Evolutionary conservation across 2,888 invertebrate genomes (phyloP), one percentile per base, ranked within the genome.

Genomic region (Griposia aprilina): DNA sequence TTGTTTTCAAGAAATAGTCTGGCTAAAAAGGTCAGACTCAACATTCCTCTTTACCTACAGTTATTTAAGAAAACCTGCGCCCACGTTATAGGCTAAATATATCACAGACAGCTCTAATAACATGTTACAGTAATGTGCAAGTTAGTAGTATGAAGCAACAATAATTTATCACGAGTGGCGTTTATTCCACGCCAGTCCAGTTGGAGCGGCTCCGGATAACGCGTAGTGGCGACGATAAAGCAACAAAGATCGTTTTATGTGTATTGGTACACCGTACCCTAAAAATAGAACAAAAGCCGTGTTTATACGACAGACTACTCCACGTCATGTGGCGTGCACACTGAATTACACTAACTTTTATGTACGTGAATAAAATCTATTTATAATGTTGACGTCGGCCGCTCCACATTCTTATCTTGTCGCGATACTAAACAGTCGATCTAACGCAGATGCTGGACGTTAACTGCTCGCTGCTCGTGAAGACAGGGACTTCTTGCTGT

Each of bases 401-500:
- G 95, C 91, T 94, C 95, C 89, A 96, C 94, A 96, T 96, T 95
- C 95, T 96, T 96, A 96, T 96, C 96, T 95, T 92, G 89, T 80
- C 83, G 87, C 87, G 91, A 90, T 91, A 93, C 91, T 88, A 90
- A 91, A 91, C 89, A 90, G 90, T 90, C 90, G 89, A 93, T 93
- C 94, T 93, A 90, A 91, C 89, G 89, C 93, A 95, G 93, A 95
- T 94, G 93, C 91, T 88, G 84, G 88, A 86, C 85, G 84, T 77
- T 84, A 82, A 83, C 81, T 84, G 71, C 83, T 77, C 70, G 60
- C 78, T 76, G 70, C 84, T 83, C 50, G 78, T 73, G 81, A 84
- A 90, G 62, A 88, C 88, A 84, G 83, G 85, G 82, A 84, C 87
- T 86, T 76, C 81, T 81, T 62, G 67, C 48, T 79, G 65, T 74